Base-by-base conservation (phyloP, 2,888 invertebrate species). In the Agrochola circellaris region DNA sequence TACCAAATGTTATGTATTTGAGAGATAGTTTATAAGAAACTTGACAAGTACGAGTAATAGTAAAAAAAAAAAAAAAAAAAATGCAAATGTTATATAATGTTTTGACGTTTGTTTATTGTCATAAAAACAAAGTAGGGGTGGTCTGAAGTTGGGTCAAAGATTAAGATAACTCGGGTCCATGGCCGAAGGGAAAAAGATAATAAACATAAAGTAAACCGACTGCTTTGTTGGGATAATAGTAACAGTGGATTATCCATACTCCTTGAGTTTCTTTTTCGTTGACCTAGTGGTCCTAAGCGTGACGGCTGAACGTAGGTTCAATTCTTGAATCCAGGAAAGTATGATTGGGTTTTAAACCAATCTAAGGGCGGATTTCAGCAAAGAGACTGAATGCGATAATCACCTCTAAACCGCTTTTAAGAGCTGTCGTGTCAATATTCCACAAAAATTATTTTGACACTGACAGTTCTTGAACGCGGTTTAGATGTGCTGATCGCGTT, bases 61-160 rank as follows among this genome's bases (percentile, higher is more conserved):
- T n/a, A n/a, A n/a, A n/a, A n/a, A n/a, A n/a, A n/a, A n/a, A n/a
- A n/a, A n/a, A n/a, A n/a, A n/a, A n/a, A n/a, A n/a, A n/a, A n/a
- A n/a, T n/a, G n/a, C n/a, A n/a, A n/a, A n/a, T n/a, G n/a, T n/a
- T n/a, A n/a, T n/a, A n/a, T 61, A 17, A 38, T 60, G 51, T 65
- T 79, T 15, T 62, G 48, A 15, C 1, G 56, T 42, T 64, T 64
- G 77, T 79, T 69, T 80, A 45, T 82, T 69, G 54, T 82, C 30
- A 54, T 30, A 76, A 69, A 82, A 42, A 60, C 54, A 61, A 66
- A 77, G 60, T 82, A 56, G 48, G 30, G 48, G 23, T 34, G 11
- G 26, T 56, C 23, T 60, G 51, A 69, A 34, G 30, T 42, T 48
- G 30, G 77, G 45, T 65, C 48, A 48, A 70, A 80, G 65, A 79